Evolutionary conservation across 2,888 invertebrate species (phyloP), one percentile per base, ranked within the genome.

Genomic region (Scaptomyza polygonia): DNA sequence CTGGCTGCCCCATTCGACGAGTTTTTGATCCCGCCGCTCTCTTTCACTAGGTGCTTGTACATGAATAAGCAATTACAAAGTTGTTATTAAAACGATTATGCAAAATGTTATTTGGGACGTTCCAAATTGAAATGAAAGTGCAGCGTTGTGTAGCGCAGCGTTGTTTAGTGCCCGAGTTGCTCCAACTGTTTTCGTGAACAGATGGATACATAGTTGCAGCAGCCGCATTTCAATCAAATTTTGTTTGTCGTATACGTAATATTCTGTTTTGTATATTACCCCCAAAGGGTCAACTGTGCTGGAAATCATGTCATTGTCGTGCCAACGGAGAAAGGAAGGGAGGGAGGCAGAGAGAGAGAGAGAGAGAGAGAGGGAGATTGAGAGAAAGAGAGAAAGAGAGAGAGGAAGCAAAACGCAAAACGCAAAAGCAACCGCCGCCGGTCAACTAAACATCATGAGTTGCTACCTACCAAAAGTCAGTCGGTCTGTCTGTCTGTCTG

Each of bases 11-110:
- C 53, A n/a, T 18, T 54, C 16, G 40, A 7, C 42, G 61, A 44
- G 55, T 44, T 71, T 59, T 72, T 62, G 64, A 67, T 68, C 61
- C 34, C 52, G 21, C 42, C 4, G 39, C 39, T 14, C 36, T 36
- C 36, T 36, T 36, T 47, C 55, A 45, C 57, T 59, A 57, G 34
- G 49, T 53, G 49, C 66, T 49, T 63, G 78, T 86, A 88, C 88
- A 87, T 87, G 84, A 86, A 86, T 87, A 86, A 86, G 86, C 88
- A 86, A 86, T 86, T 86, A 86, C 82, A 86, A 86, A 87, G 86
- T 86, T 86, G 78, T 87, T 86, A 86, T 78, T 86, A 84, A 87
- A 86, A 85, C 86, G 75, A 84, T 84, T 84, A 86, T 86, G 82
- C 79, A 75, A 78, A 85, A 82, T 73, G 76, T 54, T 76, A 68